Base-by-base conservation (phyloP, 1,140 invertebrate genomes). In the Zaprionus kolodkinae region DNA sequence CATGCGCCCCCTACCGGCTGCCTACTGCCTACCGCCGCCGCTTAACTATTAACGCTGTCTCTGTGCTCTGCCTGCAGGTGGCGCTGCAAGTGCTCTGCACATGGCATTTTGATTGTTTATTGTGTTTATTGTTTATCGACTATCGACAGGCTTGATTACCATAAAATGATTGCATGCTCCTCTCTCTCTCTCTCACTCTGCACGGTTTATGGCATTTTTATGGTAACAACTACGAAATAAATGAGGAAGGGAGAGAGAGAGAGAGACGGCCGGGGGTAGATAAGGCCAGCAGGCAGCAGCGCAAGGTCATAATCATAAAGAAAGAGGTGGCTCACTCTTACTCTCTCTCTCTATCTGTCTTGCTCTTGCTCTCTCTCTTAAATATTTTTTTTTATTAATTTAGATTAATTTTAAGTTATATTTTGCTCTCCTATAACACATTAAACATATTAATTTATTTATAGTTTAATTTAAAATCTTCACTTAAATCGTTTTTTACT, bases 121-220 rank as follows among this genome's bases (percentile, higher is more conserved):
- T 72, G 70, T 54, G 56, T 70, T 70, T 79, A 78, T 81, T 81
- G 79, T 78, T 82, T 81, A 87, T 87, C 78, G 79, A 73, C 76
- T 81, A 87, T 87, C 78, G 79, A 73, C 76, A 84, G 27, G 11
- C 27, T 80, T 79, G 84, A 86, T 86, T 86, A 86, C 83, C 83
- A 86, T 87, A 86, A 87, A 83, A 77, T 86, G 72, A 86, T 85
- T 85, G 82, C 69, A 45, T 66, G 40, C 40, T n/a, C 40, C 12
- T 12, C 21, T 25, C 12, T 9, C 36, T 7, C 11, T 2, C 17
- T 61, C 9, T 27, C 50, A 0, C 0, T n/a, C 15, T 11, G 1
- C 13, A 17, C 25, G 13, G 64, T 66, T 56, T 66, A 13, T 56
- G 63, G 45, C 13, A 21, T 50, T 50, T 50, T 50, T 50, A 50